These are phyloP conservation scores for Marasmarcha lunaedactyla DNA, from an alignment of 2,888 invertebrate species.

Conservation along the genomic window DNA sequence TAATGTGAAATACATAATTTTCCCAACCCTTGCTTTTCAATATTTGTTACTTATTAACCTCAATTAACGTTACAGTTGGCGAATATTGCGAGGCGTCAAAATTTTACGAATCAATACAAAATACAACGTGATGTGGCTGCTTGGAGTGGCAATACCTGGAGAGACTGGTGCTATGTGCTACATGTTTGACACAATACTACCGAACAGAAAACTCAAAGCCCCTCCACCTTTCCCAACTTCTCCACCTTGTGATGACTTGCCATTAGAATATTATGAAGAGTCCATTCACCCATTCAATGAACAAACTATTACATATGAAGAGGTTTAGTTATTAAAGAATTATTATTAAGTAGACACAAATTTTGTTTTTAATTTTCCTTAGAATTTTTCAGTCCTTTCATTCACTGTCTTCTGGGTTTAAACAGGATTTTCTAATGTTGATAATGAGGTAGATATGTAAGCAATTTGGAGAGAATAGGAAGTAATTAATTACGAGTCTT, in stretches of 20 bases:
- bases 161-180: slow-evolving; percentile 82
- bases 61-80: slow-evolving; percentile 68
- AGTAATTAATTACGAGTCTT: no score
- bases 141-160: slow-evolving; percentile 86
- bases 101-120: slow-evolving; percentile 94
- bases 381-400: no score
- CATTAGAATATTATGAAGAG: slow-evolving; percentile 82
- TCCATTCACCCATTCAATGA: slow-evolving; percentile 80
- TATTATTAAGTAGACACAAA: background rate
- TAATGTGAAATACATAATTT: no score
- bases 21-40: no score
- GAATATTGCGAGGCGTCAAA: slow-evolving; percentile 75
- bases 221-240: slow-evolving; percentile 87
- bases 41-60: no score
- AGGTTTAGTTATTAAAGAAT: slow-evolving; percentile 19
- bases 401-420: no score
- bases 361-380: no score
- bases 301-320: slow-evolving; percentile 76
- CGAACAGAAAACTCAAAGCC: slow-evolving; percentile 65
- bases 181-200: slow-evolving; percentile 84
- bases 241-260: slow-evolving; percentile 71
- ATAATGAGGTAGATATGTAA: no score
- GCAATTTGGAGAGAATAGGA: no score
- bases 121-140: slow-evolving; percentile 91
- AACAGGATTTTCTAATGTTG: no score